These are phyloP conservation scores for Drosophila burlai DNA, from an alignment of 1,140 invertebrate genomes.

Conservation along the genomic window DNA sequence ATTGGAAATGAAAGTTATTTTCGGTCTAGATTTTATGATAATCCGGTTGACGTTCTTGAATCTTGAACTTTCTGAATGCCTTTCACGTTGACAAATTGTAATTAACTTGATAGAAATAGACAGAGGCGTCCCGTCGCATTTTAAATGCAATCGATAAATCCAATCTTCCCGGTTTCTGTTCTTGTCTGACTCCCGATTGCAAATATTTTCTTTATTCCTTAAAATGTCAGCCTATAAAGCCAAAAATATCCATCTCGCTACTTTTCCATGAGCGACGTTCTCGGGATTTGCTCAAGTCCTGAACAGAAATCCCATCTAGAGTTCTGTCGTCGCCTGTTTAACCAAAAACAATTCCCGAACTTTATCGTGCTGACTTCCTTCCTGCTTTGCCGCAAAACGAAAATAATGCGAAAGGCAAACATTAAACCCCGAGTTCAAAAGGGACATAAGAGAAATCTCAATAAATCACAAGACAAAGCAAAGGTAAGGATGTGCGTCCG, in stretches of 20 bases:
- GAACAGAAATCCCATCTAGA: constrained; percentile 51
- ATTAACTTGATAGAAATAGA: background rate
- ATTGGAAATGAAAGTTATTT: constrained; percentile 7
- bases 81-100: constrained; percentile 7
- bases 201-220: background rate
- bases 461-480: constrained; percentile 60
- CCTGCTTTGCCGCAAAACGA: constrained; percentile 23
- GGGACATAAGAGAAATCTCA: constrained; percentile 34
- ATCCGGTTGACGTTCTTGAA: background rate
- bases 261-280: background rate
- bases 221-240: background rate
- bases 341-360: constrained; percentile 45
- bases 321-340: constrained; percentile 10
- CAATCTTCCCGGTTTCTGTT: background rate
- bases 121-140: background rate
- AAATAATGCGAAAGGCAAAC: constrained; percentile 48
- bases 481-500: constrained; percentile 37
- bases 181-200: background rate
- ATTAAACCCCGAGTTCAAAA: constrained; percentile 39
- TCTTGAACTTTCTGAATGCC: background rate
- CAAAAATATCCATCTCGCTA: background rate
- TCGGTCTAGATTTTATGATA: background rate
- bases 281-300: constrained; percentile 2
- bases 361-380: constrained; percentile 72
- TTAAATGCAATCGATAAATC: background rate